Conservation (phyloP, 2,888 invertebrate species). For the Cataglyphis livida region DNA sequence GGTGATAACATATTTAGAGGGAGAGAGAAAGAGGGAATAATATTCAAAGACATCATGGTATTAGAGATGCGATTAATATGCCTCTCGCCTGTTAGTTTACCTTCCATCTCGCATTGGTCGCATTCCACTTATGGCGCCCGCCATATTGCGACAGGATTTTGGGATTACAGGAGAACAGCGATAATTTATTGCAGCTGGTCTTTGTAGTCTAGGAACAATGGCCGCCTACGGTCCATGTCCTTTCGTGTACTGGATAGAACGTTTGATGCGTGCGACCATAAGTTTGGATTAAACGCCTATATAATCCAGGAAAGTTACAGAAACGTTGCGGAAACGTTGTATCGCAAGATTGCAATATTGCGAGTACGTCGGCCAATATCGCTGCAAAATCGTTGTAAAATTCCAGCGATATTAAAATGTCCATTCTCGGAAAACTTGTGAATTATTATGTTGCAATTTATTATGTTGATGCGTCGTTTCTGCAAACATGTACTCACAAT, state of each 20-base stretch:
- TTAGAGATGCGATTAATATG: slow-evolving; percentile 41
- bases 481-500: not conserved
- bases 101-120: slow-evolving; percentile 41
- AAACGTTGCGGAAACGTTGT: not conserved
- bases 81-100: slow-evolving; percentile 43
- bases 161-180: slow-evolving; percentile 60
- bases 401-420: not conserved
- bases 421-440: not conserved
- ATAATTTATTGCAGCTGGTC: slow-evolving; percentile 76
- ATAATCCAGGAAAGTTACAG: not conserved
- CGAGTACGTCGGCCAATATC: not conserved
- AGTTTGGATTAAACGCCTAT: not conserved
- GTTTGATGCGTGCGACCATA: not conserved
- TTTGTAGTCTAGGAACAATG: slow-evolving; percentile 77
- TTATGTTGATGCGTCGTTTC: slow-evolving; percentile 8
- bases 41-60: not conserved
- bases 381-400: not conserved
- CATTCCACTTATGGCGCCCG: slow-evolving; percentile 18
- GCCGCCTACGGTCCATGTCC: slow-evolving; percentile 38
- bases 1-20: not conserved
- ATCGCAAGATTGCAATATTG: not conserved
- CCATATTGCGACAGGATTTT: slow-evolving; percentile 56
- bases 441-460: not conserved
- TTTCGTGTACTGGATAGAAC: not conserved
- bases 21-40: too few species aligned